These are phyloP conservation scores for Lagopus leucura DNA, from an alignment of 2,113 vertebrate species.

Conservation along the genomic window DNA sequence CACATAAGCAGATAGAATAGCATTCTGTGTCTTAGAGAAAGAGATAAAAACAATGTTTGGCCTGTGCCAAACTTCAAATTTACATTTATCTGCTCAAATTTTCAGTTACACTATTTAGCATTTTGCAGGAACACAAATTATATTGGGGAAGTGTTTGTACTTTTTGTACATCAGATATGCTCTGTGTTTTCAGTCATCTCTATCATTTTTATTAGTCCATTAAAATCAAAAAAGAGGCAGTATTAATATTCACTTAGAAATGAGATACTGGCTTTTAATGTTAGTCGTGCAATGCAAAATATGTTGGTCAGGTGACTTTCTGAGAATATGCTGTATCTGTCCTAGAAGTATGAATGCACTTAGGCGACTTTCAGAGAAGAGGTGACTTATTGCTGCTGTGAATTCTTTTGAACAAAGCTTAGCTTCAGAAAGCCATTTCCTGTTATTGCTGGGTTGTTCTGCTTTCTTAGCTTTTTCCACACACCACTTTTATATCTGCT, in stretches of 20 bases:
- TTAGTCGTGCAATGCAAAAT: not conserved
- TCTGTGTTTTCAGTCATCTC: not conserved
- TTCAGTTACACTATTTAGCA: not conserved
- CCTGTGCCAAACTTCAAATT: not conserved
- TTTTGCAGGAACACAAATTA: not conserved
- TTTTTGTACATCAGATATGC: not conserved
- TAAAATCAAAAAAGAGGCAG: not conserved
- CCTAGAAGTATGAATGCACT: not conserved
- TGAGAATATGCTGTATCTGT: not conserved
- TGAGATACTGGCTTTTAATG: not conserved
- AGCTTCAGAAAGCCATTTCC: not conserved
- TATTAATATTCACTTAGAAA: not conserved
- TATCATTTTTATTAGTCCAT: not conserved
- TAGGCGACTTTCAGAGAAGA: not conserved
- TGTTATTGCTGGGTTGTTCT: slow-evolving; percentile 1
- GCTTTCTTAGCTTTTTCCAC: not conserved
- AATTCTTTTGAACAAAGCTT: not conserved
- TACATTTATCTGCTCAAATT: not conserved
- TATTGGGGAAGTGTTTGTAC: not conserved
- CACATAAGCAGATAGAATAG: not conserved
- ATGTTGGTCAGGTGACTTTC: not conserved
- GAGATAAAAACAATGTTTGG: not conserved
- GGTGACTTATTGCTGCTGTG: not conserved
- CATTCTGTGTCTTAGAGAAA: not conserved
- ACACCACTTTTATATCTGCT: not conserved